Percentiles rank a stretch among this genome's conserved stretches.
These are phyloP conservation scores for Clavelina lepadiformis DNA, from an alignment of 23 tunicate species.

Conservation along the genomic window DNA sequence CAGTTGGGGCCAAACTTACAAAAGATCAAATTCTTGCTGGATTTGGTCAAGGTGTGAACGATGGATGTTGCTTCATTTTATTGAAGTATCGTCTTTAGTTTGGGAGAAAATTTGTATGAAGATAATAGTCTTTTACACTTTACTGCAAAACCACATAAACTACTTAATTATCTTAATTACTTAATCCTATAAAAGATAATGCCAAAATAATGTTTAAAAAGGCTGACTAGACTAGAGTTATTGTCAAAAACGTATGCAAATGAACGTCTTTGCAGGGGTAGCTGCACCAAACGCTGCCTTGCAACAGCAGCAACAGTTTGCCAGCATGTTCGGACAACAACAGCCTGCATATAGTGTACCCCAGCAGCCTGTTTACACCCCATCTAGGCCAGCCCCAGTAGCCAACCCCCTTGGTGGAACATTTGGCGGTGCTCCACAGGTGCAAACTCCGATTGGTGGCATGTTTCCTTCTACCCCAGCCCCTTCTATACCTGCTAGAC, in stretches of 20 bases:
- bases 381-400: no score
- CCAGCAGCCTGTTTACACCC: background rate
- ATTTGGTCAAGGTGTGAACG: conserved; percentile 25
- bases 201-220: background rate
- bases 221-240: no score
- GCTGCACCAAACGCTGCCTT: background rate
- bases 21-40: conserved; percentile 71
- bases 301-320: conserved; percentile 8
- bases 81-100: no score
- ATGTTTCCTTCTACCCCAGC: conserved; percentile 67
- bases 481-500: conserved; percentile 60
- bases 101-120: no score
- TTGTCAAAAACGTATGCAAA: no score
- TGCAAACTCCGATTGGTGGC: conserved; percentile 18
- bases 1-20: conserved; percentile 65
- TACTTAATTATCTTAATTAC: no score
- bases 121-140: no score
- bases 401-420: conserved; percentile 14
- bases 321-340: background rate
- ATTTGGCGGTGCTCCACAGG: conserved; percentile 13
- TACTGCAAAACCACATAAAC: no score
- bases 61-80: no score
- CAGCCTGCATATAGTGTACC: conserved; percentile 12
- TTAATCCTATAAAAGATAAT: background rate
- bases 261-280: no score